Evolutionary conservation across 1,140 invertebrate genomes (phyloP), one percentile per base, ranked within the genome.

Genomic region (Musca vetustissima): DNA sequence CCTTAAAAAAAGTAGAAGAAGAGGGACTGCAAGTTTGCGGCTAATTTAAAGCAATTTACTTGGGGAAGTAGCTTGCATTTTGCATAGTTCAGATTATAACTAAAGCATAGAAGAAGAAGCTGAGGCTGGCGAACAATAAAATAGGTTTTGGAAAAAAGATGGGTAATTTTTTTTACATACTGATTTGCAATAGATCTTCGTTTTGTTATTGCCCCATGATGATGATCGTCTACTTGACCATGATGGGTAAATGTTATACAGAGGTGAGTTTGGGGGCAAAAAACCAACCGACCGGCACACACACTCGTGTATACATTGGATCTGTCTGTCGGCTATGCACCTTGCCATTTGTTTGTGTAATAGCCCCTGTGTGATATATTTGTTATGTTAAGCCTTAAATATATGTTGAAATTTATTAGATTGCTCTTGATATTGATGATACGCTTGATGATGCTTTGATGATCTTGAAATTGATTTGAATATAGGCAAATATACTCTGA

Each of bases 41-140:
- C 55, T 59, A 59, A 59, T 59, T 59, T 59, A 59, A 59, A 59
- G 55, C 55, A 59, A 59, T 59, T 59, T 59, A 59, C 55, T 59
- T 49, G 28, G 17, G 55, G 28, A 21, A 28, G 13, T 22, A 59
- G 25, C 28, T 32, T 59, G 13, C 55, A 59, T 59, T 59, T 28
- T 59, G 22, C 55, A 59, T 59, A 59, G 55, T 59, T 59, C 28
- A 59, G 55, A 28, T 59, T 59, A 59, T 59, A 59, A 59, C 55
- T 59, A 32, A 17, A 59, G 55, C 55, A 59, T 15, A 24, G 53
- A n/a, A n/a, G n/a, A n/a, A n/a, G n/a, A 28, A 28, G 28, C 8
- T 28, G 3, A 3, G 28, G 28, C 28, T 28, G 28, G 3, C 3
- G 8, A 28, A 28, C 28, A 28, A 28, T 28, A 28, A 28, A 28